A percentile compares a stretch with the other conserved stretches of the same genome.
These are phyloP conservation scores for Dexiosoma caninum DNA, from an alignment of 2,888 invertebrate genomes.

Conservation along the genomic window DNA sequence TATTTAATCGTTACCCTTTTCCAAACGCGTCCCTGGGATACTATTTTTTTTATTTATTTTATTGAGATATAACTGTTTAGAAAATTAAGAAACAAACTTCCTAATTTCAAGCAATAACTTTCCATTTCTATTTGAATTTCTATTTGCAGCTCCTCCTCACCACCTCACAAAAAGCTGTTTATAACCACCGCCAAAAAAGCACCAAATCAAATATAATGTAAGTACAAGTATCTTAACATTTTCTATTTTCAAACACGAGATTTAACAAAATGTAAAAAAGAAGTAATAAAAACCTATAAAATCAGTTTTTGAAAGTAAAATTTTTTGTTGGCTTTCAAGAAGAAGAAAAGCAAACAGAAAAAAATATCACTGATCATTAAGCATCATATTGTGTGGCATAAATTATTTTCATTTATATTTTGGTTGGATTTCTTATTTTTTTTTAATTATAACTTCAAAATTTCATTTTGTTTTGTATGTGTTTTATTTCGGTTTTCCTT, in stretches of 20 bases:
- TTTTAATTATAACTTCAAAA: not conserved
- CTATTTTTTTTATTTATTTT: too few species aligned
- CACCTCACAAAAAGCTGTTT: not conserved
- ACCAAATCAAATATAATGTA: constrained; percentile 6
- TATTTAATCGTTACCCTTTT: too few species aligned
- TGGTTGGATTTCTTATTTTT: constrained; percentile 8
- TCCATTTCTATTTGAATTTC: not conserved
- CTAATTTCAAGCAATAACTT: not conserved
- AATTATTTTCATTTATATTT: constrained; percentile 16
- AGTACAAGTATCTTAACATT: constrained; percentile 3
- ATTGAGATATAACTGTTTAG: not conserved
- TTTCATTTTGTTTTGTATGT: not conserved
- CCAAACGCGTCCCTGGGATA: too few species aligned
- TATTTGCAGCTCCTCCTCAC: constrained; percentile 2
- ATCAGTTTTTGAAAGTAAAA: constrained; percentile 54
- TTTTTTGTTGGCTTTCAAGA: constrained; percentile 46
- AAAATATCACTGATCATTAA: constrained; percentile 53
- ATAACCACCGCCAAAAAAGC: not conserved
- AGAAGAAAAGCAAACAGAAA: not conserved
- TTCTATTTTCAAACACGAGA: constrained; percentile 28
- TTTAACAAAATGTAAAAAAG: not conserved
- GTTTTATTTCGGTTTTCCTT: not conserved
- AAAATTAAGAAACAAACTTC: too few species aligned
- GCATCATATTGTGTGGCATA: constrained; percentile 26
- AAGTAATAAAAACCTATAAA: constrained; percentile 9